phyloP scores from a whole-genome alignment of 2,797 vertebrate genomes.

The Buphagus erythrorhynchus region DNA sequence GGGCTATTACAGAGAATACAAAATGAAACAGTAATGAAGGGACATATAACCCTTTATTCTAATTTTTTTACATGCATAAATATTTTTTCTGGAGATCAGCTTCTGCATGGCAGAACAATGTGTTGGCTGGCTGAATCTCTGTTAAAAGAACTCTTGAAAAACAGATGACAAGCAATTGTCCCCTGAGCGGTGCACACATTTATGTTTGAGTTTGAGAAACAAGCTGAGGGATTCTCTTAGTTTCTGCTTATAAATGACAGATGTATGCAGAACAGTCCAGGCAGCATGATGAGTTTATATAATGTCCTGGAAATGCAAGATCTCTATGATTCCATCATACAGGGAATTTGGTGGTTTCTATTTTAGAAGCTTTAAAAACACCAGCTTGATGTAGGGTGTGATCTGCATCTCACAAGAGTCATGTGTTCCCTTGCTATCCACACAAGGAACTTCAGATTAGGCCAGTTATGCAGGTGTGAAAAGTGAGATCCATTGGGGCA shows the following conservation, averaged over 20 bases:
- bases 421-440: neutral
- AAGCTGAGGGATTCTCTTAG: neutral
- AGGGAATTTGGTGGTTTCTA: neutral
- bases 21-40: constrained; percentile 51
- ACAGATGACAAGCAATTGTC: constrained; percentile 10
- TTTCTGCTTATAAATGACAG: constrained; percentile 11
- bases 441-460: neutral
- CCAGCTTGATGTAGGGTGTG: neutral
- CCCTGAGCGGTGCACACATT: neutral
- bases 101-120: constrained; percentile 32
- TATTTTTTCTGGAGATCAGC: constrained; percentile 11
- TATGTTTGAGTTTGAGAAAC: constrained; percentile 6
- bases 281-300: neutral
- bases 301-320: neutral
- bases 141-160: constrained; percentile 20
- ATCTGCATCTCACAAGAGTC: neutral
- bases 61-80: neutral
- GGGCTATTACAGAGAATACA: constrained; percentile 55
- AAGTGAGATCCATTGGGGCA: neutral
- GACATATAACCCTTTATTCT: constrained; percentile 2
- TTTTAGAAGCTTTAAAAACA: neutral
- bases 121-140: neutral
- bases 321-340: neutral
- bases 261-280: neutral
- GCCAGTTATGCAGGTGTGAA: neutral